phyloP scores from a whole-genome alignment of 1,140 invertebrate species.

The Lucilia cuprina region DNA sequence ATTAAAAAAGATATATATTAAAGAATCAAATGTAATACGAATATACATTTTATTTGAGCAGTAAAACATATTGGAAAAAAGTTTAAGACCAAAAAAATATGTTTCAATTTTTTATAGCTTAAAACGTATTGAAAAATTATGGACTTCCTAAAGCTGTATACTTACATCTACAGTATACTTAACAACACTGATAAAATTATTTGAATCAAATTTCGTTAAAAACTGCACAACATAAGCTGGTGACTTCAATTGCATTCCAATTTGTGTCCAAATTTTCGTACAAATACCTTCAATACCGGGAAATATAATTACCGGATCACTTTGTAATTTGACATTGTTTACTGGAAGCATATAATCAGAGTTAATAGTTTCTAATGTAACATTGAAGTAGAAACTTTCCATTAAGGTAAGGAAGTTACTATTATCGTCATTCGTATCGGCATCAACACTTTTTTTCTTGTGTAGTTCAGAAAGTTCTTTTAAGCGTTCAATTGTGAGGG shows the following conservation, averaged over 20 bases:
- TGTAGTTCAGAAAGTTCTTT: constrained; percentile 71
- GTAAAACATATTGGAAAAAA: no score
- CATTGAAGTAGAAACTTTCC: no score
- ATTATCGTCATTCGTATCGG: constrained; percentile 53
- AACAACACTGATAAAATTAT: background rate
- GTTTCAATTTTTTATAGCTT: no score
- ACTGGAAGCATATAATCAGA: constrained; percentile 40
- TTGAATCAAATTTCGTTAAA: background rate
- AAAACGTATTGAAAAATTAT: no score
- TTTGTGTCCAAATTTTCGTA: constrained; percentile 53
- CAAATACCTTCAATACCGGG: constrained; percentile 83
- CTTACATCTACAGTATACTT: background rate
- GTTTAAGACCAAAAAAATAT: no score
- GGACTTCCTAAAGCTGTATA: background rate
- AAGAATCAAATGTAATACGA: no score
- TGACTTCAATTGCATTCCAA: constrained; percentile 47
- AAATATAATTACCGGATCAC: constrained; percentile 71
- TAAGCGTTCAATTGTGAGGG: constrained; percentile 67
- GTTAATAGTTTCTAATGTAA: constrained; percentile 49
- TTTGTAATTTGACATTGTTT: constrained; percentile 55
- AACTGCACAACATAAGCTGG: constrained; percentile 49
- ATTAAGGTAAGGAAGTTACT: no score
- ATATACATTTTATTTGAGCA: no score
- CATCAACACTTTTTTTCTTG: constrained; percentile 63
- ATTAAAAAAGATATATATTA: background rate